Conservation (phyloP, 2,888 invertebrate species). For the Ophion ellenae region DNA sequence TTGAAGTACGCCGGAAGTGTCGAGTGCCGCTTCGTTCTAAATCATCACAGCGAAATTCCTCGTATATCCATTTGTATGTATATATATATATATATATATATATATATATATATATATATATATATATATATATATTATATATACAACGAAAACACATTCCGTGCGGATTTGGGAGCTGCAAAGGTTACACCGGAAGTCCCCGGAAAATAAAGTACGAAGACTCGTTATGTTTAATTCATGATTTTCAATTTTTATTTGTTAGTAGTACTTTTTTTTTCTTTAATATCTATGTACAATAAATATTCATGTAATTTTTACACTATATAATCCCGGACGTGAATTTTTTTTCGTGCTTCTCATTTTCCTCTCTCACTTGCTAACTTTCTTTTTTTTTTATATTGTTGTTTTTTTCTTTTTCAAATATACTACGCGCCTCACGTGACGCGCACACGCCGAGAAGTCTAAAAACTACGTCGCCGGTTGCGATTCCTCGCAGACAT, state of each 20-base stretch:
- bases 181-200: neutral
- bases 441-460: conserved; percentile 66
- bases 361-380: conserved; percentile 45
- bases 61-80: neutral
- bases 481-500: conserved; percentile 72
- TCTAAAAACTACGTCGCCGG: conserved; percentile 75
- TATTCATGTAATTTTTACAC: conserved; percentile 83
- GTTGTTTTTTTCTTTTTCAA: conserved; percentile 29
- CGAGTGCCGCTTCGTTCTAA: neutral
- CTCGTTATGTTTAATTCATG: conserved; percentile 73
- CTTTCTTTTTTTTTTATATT: conserved; percentile 33
- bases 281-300: conserved; percentile 84
- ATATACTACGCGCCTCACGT: conserved; percentile 46
- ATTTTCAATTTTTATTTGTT: conserved; percentile 83
- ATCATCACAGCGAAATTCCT: conserved; percentile 4
- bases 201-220: conserved; percentile 44
- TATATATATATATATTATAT: neutral
- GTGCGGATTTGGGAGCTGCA: neutral
- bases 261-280: conserved; percentile 80
- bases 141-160: neutral
- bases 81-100: neutral
- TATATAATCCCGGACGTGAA: conserved; percentile 75
- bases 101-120: neutral
- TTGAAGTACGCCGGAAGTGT: conserved; percentile 51
- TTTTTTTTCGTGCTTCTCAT: conserved; percentile 56